Evolutionary conservation across 2,113 vertebrate species (phyloP), one percentile per base, ranked within the genome.

Genomic region (Neofelis nebulosa): DNA sequence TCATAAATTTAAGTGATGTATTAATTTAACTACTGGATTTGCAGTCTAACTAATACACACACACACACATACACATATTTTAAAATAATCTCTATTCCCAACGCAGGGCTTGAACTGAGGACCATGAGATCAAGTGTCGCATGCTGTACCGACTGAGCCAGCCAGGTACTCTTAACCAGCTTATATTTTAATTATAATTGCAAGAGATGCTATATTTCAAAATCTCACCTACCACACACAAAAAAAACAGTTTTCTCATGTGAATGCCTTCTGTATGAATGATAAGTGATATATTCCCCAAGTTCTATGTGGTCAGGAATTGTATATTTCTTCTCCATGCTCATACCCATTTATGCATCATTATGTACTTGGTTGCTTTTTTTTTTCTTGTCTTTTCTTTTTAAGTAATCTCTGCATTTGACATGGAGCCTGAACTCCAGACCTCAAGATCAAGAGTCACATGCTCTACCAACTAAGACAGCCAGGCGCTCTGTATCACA

Each of bases 161-260:
- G 29, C 29, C 29, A 66, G 65, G 36, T 74, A 38, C 38, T 38
- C 36, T 33, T n/a, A n/a, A 69, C 68, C 69, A 55, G 23, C 13
- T 95, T 85, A 69, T 65, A 95, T 94, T 96, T 95, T 92, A 84
- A 45, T 76, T 89, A 68, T 61, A 71, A 57, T 92, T 78, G 12
- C 14, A 91, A 23, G 1, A 83, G 33, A 79, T 79, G 68, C 5
- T n/a, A 3, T 65, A 76, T 50, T 57, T 89, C 63, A 91, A 90
- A 78, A 88, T 76, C 4, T 9, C 4, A 81, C 6, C n/a, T 63
- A 63, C 16, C 36, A 71, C 23, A 41, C 52, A 61, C 19, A 23
- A 19, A 85, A 78, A 78, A 65, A 63, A 38, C 11, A 7, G 15
- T 74, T 80, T 50, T 29, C 6, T 50, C 29, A 74, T 38, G 21